Evolutionary conservation across 1,140 invertebrate genomes (phyloP).

Genomic region (Forficula auricularia): DNA sequence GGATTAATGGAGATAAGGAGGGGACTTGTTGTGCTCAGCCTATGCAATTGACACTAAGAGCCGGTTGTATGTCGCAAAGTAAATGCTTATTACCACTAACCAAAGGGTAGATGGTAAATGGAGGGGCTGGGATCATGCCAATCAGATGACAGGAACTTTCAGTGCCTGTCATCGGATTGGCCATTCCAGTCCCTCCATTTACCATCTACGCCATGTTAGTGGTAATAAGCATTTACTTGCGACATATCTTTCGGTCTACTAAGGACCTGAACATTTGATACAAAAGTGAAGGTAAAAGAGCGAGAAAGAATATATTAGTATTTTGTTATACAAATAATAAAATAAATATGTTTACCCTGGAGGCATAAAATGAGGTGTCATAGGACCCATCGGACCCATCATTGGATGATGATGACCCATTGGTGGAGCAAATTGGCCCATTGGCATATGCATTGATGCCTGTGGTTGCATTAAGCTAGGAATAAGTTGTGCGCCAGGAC

Average conservation of each 20-base stretch:
- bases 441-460: constrained; percentile 29
- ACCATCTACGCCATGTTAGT: no score
- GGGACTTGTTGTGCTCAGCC: no score
- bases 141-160: no score
- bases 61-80: no score
- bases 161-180: no score
- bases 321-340: constrained; percentile 7
- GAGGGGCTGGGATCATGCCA: no score
- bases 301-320: constrained; percentile 4
- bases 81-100: no score
- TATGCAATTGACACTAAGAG: no score
- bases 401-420: constrained; percentile 40
- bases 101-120: no score
- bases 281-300: background rate
- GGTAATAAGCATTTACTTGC: no score
- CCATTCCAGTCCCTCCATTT: no score
- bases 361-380: constrained; percentile 50
- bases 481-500: constrained; percentile 22
- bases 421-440: constrained; percentile 35
- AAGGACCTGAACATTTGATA: constrained; percentile 6
- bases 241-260: background rate
- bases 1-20: no score
- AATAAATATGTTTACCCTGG: constrained; percentile 35
- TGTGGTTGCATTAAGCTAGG: constrained; percentile 28
- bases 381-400: constrained; percentile 49